These are phyloP conservation scores for Uloborus plumipes DNA, from an alignment of 2,888 invertebrate species.

Conservation along the genomic window DNA sequence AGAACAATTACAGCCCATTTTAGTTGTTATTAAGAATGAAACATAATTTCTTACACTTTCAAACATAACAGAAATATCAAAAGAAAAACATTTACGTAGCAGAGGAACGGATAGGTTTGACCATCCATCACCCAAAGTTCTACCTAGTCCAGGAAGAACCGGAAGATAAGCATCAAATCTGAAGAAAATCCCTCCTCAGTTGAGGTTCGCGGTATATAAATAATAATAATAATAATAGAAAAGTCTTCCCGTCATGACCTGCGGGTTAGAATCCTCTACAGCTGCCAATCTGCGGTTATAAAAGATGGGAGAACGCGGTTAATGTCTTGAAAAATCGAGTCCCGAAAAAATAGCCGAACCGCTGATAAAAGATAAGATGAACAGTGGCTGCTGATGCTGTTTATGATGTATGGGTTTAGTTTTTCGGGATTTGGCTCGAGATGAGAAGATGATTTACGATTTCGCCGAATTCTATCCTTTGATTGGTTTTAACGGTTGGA, in stretches of 20 bases:
- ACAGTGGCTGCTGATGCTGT: background rate
- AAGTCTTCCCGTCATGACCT: background rate
- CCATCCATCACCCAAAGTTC: conserved; percentile 16
- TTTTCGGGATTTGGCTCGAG: conserved; percentile 13
- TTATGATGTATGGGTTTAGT: conserved; percentile 6
- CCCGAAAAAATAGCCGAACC: conserved; percentile 15
- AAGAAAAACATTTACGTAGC: conserved; percentile 1
- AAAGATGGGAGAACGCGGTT: conserved; percentile 25
- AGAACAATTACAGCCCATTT: no score
- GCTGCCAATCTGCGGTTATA: conserved; percentile 33
- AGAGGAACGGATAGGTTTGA: conserved; percentile 10
- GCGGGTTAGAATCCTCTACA: conserved; percentile 15
- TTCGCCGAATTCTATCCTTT: no score
- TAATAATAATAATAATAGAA: background rate
- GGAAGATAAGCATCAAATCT: conserved; percentile 42
- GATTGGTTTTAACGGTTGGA: no score
- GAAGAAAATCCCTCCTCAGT: background rate
- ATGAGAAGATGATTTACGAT: conserved; percentile 5
- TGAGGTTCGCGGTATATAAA: conserved; percentile 14
- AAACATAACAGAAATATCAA: background rate
- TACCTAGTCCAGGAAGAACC: conserved; percentile 22
- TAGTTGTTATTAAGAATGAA: no score
- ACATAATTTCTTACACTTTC: no score
- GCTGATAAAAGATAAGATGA: conserved; percentile 7
- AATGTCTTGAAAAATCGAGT: conserved; percentile 22